Conservation (phyloP, 2,113 vertebrate genomes). For the Caretta caretta region DNA sequence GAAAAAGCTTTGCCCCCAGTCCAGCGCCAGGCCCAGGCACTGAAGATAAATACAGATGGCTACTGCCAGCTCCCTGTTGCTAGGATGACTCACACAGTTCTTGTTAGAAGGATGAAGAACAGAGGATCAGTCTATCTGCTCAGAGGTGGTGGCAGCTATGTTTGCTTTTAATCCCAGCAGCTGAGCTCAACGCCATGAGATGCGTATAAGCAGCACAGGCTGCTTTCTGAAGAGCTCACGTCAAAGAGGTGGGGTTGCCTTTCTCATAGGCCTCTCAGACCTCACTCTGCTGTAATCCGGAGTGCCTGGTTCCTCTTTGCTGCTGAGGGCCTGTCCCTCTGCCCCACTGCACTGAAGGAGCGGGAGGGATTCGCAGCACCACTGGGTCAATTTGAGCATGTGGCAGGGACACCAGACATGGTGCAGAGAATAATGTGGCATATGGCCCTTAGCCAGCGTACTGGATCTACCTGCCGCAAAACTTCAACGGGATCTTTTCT, state of each 20-base stretch:
- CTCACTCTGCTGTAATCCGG: not conserved
- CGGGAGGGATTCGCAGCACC: not conserved
- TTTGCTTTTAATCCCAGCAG: conserved; percentile 58
- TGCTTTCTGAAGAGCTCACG: not conserved
- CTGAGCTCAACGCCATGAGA: conserved; percentile 65
- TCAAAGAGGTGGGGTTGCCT: not conserved
- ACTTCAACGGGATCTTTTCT: not conserved
- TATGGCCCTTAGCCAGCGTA: not conserved
- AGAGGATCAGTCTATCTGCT: conserved; percentile 58
- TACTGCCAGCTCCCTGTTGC: conserved; percentile 48
- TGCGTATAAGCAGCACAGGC: conserved; percentile 48
- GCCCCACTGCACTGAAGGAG: fast-evolving
- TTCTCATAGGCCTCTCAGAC: conserved; percentile 28
- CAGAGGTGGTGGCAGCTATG: conserved; percentile 58
- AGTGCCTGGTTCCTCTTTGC: not conserved
- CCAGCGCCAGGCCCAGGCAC: not conserved
- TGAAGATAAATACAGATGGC: conserved; percentile 50
- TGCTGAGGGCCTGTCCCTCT: not conserved
- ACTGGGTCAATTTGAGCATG: not conserved
- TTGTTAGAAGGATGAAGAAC: not conserved
- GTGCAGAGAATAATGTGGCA: conserved; percentile 29
- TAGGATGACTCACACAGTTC: conserved; percentile 48
- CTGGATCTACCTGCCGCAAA: not conserved
- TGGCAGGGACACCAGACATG: not conserved
- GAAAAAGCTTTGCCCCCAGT: not conserved